Evolutionary conservation across 1,140 invertebrate species (phyloP), one percentile per base, ranked within the genome.

Genomic region (Monomorium pharaonis): DNA sequence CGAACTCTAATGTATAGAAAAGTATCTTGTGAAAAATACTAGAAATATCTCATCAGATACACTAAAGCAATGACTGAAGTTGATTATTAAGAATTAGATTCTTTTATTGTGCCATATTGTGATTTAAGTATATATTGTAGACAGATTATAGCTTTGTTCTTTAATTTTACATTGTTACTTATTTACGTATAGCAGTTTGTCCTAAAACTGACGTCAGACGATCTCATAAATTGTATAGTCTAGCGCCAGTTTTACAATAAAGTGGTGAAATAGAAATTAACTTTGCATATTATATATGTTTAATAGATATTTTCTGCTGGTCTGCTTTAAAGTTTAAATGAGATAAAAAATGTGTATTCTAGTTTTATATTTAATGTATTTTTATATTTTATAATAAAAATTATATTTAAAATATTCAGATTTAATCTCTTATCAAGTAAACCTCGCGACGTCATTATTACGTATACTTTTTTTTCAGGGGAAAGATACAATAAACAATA

Each of bases 301-400:
- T 76, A 42, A 60, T n/a, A n/a, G n/a, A n/a, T 16, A 0, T 58
- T 60, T 49, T 30, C 2, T 33, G 9, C 18, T 51, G 10, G 33
- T 14, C 33, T 24, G 10, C 6, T 77, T 47, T 33, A 77, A 2
- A 30, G 5, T 2, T 10, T 44, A 14, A 27, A n/a, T 5, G 7
- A 33, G 12, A 63, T 4, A 24, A 33, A 60, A 60, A 27, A 51
- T 3, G 30, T 72, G 51, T 72, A 47, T 16, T 37, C 5, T 74
- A 74, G 3, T 75, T 75, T 37, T 24, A 75, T 56, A 42, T 56
- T 0, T 37, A 75, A 51, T 51, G 4, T 51, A 51, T 60, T 60
- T 75, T 7, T 75, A 75, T 65, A 33, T 80, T 65, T 65, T 63
- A 67, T 78, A 65, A 78, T 78, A 67, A 65, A 78, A 65, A 49